Evolutionary conservation across 2,888 invertebrate species (phyloP), one percentile per base, ranked within the genome.

Genomic region (Drosophila vallismaia): DNA sequence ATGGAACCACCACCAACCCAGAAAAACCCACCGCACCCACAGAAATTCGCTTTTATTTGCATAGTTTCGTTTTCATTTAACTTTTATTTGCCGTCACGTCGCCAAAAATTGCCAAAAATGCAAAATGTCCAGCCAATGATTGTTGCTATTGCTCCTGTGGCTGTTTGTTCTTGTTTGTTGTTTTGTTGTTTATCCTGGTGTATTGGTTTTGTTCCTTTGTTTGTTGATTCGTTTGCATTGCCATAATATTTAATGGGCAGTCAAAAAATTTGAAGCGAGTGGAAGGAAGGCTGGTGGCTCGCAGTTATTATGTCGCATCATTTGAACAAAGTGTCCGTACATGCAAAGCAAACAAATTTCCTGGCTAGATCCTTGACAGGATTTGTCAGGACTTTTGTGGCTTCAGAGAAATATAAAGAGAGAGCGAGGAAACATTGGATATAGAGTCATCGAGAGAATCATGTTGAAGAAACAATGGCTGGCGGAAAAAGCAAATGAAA

Each of bases 51-150:
- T 56, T 71, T 69, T 83, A 76, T 85, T 82, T 76, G 70, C 79
- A 74, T 76, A 79, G 83, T 85, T 85, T 75, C 69, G 63, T 70
- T 79, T 84, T 75, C 85, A 78, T 80, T 78, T 72, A 72, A 69
- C 75, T 76, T 79, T 86, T 77, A 79, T 75, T 82, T 79, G 76
- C 38, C 60, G 57, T 24, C 67, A 54, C 59, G 59, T 76, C 40
- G 67, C 68, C 57, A 63, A 51, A 70, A 44, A 68, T 57, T 40
- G 50, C 70, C 57, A 68, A 58, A 69, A 69, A 76, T 59, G 49
- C 71, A 62, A 70, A 79, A 72, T 54, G 52, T 55, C 55, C 70
- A 51, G 42, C 63, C 72, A 56, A 55, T 55, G 64, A 63, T 53
- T 60, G 14, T 44, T 36, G 42, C 26, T 9, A 2, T 4, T 7